Conservation (phyloP, 2,797 vertebrate species). For the Gambelia wislizenii region DNA sequence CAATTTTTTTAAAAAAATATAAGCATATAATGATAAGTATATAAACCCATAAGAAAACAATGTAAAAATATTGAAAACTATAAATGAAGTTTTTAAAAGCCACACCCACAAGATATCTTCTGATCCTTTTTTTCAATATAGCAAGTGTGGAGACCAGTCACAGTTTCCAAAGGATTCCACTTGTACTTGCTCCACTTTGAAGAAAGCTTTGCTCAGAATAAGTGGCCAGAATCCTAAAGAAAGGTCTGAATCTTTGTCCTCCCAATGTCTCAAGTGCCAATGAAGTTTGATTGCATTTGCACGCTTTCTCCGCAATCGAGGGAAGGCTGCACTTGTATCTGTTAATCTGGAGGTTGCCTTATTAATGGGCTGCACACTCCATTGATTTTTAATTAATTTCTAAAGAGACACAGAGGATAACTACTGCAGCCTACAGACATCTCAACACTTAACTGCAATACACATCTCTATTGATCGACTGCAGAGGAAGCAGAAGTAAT, state of each 20-base stretch:
- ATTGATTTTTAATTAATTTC: constrained; percentile 97
- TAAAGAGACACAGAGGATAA: constrained; percentile 86
- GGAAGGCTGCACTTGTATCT: constrained; percentile 67
- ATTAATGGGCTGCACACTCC: constrained; percentile 92
- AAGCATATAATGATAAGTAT: no score
- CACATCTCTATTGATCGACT: constrained; percentile 89
- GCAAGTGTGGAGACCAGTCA: background rate
- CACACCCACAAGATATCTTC: background rate
- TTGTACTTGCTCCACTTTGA: background rate
- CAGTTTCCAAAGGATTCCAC: background rate
- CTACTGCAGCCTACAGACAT: constrained; percentile 83
- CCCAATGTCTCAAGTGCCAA: constrained; percentile 18
- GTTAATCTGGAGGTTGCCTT: constrained; percentile 81
- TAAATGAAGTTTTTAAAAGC: background rate
- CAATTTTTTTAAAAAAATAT: background rate
- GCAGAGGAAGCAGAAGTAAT: constrained; percentile 87
- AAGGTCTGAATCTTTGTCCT: constrained; percentile 23
- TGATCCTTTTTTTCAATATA: background rate
- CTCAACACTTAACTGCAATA: constrained; percentile 87
- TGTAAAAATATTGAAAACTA: background rate
- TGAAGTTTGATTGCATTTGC: constrained; percentile 42
- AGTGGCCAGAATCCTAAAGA: constrained; percentile 15
- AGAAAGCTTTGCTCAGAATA: constrained; percentile 10
- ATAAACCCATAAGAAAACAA: background rate
- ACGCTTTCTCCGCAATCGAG: constrained; percentile 10